Evolutionary conservation across 2,113 vertebrate genomes (phyloP).

Genomic region (Dissostichus mawsoni): DNA sequence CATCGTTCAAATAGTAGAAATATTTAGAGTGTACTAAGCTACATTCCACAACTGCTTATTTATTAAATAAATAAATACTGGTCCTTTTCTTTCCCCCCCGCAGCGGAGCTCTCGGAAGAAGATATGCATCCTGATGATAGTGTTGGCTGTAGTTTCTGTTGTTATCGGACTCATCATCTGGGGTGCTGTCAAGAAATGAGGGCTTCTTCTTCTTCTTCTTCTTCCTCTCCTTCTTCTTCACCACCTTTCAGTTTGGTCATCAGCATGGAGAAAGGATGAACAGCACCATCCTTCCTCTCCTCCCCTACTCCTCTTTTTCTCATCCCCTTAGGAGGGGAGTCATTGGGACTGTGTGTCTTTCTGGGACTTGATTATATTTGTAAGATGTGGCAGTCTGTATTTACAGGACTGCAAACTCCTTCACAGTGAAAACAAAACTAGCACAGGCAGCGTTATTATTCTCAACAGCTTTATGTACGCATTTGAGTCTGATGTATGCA

Average conservation of each 20-base stretch:
- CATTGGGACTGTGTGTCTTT: neutral
- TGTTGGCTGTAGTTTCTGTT: conserved; percentile 81
- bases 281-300: neutral
- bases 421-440: conserved; percentile 36
- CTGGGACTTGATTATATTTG: conserved; percentile 11
- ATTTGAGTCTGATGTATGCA: neutral
- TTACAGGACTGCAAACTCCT: conserved; percentile 15
- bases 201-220: neutral
- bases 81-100: conserved; percentile 44
- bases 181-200: conserved; percentile 51
- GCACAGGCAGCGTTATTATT: conserved; percentile 5
- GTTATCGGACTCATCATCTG: conserved; percentile 89
- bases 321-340: neutral
- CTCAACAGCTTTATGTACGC: neutral
- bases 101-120: conserved; percentile 95
- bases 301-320: neutral
- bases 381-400: neutral
- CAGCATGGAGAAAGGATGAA: conserved; percentile 13
- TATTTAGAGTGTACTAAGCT: too few species aligned
- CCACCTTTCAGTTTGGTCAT: neutral
- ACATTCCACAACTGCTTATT: neutral
- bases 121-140: conserved; percentile 90
- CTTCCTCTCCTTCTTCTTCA: neutral
- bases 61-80: neutral
- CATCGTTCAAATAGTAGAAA: too few species aligned